A percentile compares a stretch with the other conserved stretches of the same genome.
Conservation (phyloP, 2,113 vertebrate genomes). For the Pitta sordida region DNA sequence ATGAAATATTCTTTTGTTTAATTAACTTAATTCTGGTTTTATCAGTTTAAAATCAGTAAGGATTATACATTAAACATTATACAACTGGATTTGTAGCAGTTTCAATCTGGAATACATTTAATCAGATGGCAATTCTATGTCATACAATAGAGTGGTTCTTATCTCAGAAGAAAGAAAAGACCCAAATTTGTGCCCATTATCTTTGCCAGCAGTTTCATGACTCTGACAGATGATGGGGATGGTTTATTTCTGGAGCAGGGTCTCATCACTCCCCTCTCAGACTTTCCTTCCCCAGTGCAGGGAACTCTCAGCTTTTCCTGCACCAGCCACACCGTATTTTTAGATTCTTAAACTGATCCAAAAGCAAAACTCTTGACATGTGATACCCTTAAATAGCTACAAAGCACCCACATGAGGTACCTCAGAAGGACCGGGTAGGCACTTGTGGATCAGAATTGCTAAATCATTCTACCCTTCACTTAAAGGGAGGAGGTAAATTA, state of each 20-base stretch:
- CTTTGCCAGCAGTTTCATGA: neutral
- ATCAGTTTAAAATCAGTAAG: neutral
- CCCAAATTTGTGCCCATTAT: accelerated
- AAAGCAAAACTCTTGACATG: neutral
- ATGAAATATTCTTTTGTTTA: neutral
- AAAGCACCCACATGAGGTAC: neutral
- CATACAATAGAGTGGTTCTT: neutral
- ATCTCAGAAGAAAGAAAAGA: neutral
- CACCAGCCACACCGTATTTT: neutral
- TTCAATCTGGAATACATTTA: neutral
- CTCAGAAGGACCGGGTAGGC: neutral
- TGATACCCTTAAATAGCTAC: neutral
- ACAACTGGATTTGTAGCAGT: accelerated
- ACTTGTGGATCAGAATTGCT: neutral
- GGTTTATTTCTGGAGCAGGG: neutral
- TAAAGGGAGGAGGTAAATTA: neutral
- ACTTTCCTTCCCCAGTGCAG: neutral
- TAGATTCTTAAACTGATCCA: neutral
- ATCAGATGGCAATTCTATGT: neutral
- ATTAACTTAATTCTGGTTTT: neutral
- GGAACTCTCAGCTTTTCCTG: neutral
- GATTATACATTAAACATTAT: neutral
- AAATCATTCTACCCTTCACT: neutral
- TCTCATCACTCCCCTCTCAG: neutral
- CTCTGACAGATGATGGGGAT: neutral